Evolutionary conservation across 2,888 invertebrate species (phyloP), one percentile per base, ranked within the genome.

Genomic region (Ochropleura leucogaster): DNA sequence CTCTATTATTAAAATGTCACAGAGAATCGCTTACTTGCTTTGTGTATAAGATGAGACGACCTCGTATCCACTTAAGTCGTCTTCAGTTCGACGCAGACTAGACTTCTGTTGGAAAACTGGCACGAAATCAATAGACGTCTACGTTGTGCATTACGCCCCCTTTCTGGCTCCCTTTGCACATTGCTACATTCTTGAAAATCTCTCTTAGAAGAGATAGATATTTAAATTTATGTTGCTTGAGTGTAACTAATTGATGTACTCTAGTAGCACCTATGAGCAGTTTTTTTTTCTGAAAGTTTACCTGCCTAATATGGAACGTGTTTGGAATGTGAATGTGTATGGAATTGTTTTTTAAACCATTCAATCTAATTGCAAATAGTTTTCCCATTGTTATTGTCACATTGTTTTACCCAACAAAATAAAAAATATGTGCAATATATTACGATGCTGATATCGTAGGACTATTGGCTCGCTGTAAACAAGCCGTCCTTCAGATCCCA

Each of bases 401-500:
- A 68, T 71, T 82, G 71, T 80, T 78, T 67, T 65, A 63, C 68
- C 60, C 53, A 84, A 84, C 80, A 80, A 82, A 80, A 68, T 77
- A 81, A 84, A 86, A 83, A 82, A 82, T 81, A 79, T 86, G 80
- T 87, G 85, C 84, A 88, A 87, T 51, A 20, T 59, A 69, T 85
- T 87, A 87, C 78, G 84, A 82, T 68, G 77, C 74, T 75, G 90
- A 91, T 93, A 92, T 90, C 90, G 89, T 91, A 90, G 91, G 88
- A 89, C 89, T 85, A 89, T 90, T 89, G 89, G 87, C 84, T 89
- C 88, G 90, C 89, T 75, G 93, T 94, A 94, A 95, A 95, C 94
- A 94, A 87, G 88, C 89, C 90, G 95, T 94, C 95, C 96, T 96
- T 95, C 94, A 95, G 93, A 90, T 90, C 88, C 90, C 94, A 95